A percentile compares a stretch with the other conserved stretches of the same genome.
These are phyloP conservation scores for Ceratina australensis DNA, from an alignment of 1,140 invertebrate species.

Conservation along the genomic window DNA sequence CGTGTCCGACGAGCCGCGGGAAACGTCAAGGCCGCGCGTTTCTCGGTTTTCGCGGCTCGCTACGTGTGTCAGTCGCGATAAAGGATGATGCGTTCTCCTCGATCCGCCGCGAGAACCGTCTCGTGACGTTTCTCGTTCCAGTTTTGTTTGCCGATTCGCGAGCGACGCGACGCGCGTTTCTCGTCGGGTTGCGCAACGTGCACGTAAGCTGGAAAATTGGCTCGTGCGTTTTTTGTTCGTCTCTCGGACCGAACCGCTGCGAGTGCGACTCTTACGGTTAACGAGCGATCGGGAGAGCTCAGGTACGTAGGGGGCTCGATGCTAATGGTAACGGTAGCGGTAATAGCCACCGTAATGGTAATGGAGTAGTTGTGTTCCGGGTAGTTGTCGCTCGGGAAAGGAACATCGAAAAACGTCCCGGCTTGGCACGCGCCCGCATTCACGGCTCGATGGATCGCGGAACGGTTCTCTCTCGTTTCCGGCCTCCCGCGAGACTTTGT, in stretches of 20 bases:
- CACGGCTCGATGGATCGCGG: conserved; percentile 22
- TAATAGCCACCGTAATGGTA: conserved; percentile 57
- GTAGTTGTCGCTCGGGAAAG: conserved; percentile 42
- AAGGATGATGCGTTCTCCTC: not conserved
- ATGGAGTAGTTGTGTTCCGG: conserved; percentile 76
- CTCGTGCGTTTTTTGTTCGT: not conserved
- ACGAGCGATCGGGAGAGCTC: not conserved
- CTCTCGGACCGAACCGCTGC: too few relatives aligned
- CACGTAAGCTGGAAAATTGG: not conserved
- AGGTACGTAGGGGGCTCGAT: conserved; percentile 25
- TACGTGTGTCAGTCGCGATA: conserved; percentile 14
- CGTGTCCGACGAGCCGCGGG: conserved; percentile 25
- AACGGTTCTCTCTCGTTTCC: conserved; percentile 67
- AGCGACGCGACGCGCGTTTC: not conserved
- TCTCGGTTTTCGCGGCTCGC: not conserved
- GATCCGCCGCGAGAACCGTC: not conserved
- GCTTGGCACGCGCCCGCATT: conserved; percentile 70
- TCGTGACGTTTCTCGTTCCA: not conserved
- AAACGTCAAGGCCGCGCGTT: conserved; percentile 31
- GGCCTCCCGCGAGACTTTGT: conserved; percentile 63
- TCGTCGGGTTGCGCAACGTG: not conserved
- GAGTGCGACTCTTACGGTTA: not conserved
- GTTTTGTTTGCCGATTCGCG: not conserved
- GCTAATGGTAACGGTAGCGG: conserved; percentile 48
- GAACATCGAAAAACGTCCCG: conserved; percentile 35